Evolutionary conservation across 2,113 vertebrate species (phyloP).

Genomic region (Hippopotamus amphibius): DNA sequence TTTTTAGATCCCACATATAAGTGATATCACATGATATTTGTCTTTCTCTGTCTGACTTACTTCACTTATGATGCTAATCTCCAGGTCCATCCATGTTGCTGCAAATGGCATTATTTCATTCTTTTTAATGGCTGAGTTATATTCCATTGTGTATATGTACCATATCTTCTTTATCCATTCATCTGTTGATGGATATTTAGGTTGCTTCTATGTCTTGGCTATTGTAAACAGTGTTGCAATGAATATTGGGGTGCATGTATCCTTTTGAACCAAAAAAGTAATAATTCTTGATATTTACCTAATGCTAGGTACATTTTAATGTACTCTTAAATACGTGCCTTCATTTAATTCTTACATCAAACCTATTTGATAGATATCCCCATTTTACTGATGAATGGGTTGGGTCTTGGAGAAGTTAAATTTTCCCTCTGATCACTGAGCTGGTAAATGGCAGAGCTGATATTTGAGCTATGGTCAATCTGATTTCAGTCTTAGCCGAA

Average conservation of each 20-base stretch:
- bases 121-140: neutral
- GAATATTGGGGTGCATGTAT: neutral
- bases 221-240: neutral
- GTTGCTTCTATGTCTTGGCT: neutral
- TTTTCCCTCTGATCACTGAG: neutral
- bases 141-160: neutral
- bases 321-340: neutral
- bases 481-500: conserved; percentile 8
- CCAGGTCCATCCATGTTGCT: neutral
- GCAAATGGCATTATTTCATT: neutral
- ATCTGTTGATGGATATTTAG: neutral
- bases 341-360: neutral
- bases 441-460: neutral
- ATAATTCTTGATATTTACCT: neutral
- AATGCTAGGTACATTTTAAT: neutral
- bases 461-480: neutral
- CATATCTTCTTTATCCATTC: neutral
- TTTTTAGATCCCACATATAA: neutral
- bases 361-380: neutral
- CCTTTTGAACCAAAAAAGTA: neutral
- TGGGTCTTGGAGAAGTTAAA: neutral
- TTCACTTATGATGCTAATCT: neutral
- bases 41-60: neutral
- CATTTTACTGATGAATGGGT: neutral
- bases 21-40: neutral